Evolutionary conservation across 2,797 vertebrate genomes (phyloP), one percentile per base, ranked within the genome.

Genomic region (Streptopelia turtur): DNA sequence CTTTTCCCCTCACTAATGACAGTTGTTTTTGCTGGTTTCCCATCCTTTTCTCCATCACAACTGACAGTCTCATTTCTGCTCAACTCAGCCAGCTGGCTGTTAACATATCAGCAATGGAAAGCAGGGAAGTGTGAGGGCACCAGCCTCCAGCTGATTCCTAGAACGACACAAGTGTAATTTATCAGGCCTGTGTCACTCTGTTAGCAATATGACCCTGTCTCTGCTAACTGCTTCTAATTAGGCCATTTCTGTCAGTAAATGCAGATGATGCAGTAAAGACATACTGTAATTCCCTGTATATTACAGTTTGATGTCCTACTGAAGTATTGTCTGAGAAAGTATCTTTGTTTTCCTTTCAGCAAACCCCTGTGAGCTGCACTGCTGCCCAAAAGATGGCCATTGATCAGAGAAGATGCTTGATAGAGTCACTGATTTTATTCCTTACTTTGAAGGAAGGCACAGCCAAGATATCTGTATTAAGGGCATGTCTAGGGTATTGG

Each of bases 401-500:
- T 99, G 99, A 89, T 98, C 99, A 1, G 99, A 99, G 98, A 99
- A 98, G 98, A 99, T 99, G 99, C 97, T 99, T 24, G 99, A 99
- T 76, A 97, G 99, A 1, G 99, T 99, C 96, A 99, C 98, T 8
- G 99, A 99, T 20, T 99, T 99, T 30, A 99, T 99, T 6, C 98
- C 99, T 11, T 99, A 99, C 97, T 99, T 98, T 97, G 98, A 98
- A 97, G 98, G 98, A 87, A 98, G 98, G 97, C 98, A 97, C 93
- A 99, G 98, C 97, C 98, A 98, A 96, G 99, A 98, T 98, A 95
- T 98, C 98, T 99, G 99, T 95, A 98, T 99, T 97, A 99, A 99
- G 97, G 99, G 99, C 98, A 99, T 99, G 98, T 99, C 99, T 99
- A 99, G 99, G 99, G 99, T 99, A 99, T 98, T 99, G 98, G 98